phyloP scores from a whole-genome alignment of 2,888 invertebrate species.

The Eurytoma californica region DNA sequence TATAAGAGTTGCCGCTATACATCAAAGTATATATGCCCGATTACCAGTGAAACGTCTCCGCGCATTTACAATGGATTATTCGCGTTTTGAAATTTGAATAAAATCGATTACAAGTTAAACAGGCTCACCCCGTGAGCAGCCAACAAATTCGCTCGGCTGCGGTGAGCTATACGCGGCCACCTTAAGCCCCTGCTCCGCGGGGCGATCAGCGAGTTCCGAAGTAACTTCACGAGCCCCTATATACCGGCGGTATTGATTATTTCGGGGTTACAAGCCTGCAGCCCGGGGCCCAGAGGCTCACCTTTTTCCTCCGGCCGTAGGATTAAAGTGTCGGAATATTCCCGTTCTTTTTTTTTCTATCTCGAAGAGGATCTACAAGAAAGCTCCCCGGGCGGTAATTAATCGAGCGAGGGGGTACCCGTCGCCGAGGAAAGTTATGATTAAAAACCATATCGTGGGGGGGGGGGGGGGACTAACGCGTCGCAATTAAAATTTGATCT shows the following conservation, averaged over 20 bases:
- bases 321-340: constrained; percentile 53
- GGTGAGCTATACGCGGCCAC: background rate
- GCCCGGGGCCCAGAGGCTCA: background rate
- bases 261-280: constrained; percentile 37
- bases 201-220: constrained; percentile 34
- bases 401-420: constrained; percentile 15
- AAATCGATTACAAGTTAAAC: constrained; percentile 35
- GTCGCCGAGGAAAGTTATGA: constrained; percentile 38
- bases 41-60: too few relatives aligned
- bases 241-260: constrained; percentile 47
- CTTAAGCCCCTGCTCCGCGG: constrained; percentile 25
- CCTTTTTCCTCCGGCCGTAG: constrained; percentile 27
- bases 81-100: background rate
- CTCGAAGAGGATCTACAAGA: background rate
- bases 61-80: background rate
- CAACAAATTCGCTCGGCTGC: constrained; percentile 16
- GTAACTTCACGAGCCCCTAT: constrained; percentile 40
- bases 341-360: constrained; percentile 27
- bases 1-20: too few relatives aligned
- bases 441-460: constrained; percentile 41
- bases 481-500: constrained; percentile 67
- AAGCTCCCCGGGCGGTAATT: constrained; percentile 27
- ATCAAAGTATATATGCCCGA: too few relatives aligned
- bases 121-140: background rate
- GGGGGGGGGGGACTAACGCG: constrained; percentile 45